phyloP scores from a whole-genome alignment of 2,113 vertebrate genomes.

The Amazona guildingii region DNA sequence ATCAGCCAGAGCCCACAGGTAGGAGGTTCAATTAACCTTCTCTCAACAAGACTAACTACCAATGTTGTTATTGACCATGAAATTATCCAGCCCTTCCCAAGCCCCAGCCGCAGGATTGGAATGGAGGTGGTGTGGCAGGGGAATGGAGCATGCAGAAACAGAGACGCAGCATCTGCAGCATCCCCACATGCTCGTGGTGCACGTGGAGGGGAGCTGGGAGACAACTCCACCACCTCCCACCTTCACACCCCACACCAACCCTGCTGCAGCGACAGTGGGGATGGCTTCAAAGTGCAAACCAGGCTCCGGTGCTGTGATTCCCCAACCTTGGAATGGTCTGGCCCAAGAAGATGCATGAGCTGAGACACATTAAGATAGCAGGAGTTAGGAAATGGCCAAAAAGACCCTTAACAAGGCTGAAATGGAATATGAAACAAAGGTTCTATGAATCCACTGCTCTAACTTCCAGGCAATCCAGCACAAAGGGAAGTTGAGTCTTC shows the following conservation, averaged over 20 bases:
- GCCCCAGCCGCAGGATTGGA: not conserved
- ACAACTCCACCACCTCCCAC: not conserved
- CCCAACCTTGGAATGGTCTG: not conserved
- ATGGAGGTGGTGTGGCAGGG: not conserved
- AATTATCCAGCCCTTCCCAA: not conserved
- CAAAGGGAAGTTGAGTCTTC: not conserved
- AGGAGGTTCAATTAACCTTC: slow-evolving; percentile 71
- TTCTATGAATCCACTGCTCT: fast-evolving
- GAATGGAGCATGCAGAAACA: not conserved
- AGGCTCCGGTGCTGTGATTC: not conserved
- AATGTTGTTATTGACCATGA: slow-evolving; percentile 48
- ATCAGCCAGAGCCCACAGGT: slow-evolving; percentile 54
- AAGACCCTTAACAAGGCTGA: not conserved
- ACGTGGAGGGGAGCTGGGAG: not conserved
- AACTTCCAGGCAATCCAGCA: no score
- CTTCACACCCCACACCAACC: not conserved
- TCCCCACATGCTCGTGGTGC: not conserved
- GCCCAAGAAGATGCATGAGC: fast-evolving
- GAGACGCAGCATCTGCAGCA: not conserved
- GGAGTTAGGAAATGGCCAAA: not conserved
- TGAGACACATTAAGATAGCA: not conserved
- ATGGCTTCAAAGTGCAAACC: no score
- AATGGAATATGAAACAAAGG: not conserved
- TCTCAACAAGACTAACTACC: slow-evolving; percentile 59
- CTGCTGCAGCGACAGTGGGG: not conserved